These are phyloP conservation scores for Gulo gulo DNA, from an alignment of 2,113 vertebrate genomes.

Conservation along the genomic window DNA sequence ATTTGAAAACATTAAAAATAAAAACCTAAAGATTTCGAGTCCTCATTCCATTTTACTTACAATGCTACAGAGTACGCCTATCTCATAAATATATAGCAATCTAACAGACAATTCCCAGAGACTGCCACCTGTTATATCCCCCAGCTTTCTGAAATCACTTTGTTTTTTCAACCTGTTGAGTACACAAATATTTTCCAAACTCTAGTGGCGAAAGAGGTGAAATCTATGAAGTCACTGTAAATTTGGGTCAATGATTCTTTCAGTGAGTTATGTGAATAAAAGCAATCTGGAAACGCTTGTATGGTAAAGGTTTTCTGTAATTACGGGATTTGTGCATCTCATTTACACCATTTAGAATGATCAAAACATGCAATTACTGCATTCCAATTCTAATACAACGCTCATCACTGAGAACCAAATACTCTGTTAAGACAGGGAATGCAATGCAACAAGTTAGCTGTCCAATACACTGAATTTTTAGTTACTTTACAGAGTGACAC, in stretches of 20 bases:
- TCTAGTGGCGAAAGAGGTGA: neutral
- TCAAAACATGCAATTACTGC: neutral
- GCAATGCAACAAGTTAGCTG: conserved; percentile 64
- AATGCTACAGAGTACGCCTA: neutral
- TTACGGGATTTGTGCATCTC: neutral
- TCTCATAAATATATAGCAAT: neutral
- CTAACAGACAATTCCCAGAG: neutral
- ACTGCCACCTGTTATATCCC: neutral
- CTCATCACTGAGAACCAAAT: neutral
- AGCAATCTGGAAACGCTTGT: neutral
- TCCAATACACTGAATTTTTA: neutral
- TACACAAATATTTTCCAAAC: neutral
- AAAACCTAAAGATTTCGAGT: neutral
- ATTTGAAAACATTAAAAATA: neutral
- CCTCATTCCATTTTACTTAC: neutral
- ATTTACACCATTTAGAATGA: neutral
- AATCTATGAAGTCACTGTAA: neutral
- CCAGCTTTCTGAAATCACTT: neutral
- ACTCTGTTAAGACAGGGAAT: neutral
- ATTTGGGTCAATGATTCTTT: conserved; percentile 19
- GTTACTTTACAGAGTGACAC: neutral
- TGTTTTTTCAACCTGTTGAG: neutral
- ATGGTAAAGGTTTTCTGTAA: conserved; percentile 32
- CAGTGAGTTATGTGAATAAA: conserved; percentile 17
- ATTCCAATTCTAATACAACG: neutral